Evolutionary conservation across 2,888 invertebrate genomes (phyloP).

Genomic region (Tetramorium bicarinatum): DNA sequence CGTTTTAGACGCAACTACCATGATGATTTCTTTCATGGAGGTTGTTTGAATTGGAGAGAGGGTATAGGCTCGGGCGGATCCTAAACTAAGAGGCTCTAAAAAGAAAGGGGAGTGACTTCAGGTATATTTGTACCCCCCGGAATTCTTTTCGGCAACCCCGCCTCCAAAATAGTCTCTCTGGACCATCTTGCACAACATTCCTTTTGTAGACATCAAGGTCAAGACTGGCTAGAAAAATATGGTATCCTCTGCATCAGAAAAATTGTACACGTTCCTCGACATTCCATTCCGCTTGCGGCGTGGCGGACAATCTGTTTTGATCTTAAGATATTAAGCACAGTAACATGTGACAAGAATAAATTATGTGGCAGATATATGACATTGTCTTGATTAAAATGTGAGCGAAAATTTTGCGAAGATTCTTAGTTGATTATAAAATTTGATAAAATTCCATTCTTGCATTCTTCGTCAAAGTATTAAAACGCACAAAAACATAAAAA

Average conservation of each 20-base stretch:
- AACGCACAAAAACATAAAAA: background rate
- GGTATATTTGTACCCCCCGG: constrained; percentile 73
- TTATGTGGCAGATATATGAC: constrained; percentile 24
- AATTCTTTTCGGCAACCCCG: constrained; percentile 76
- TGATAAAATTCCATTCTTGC: constrained; percentile 1
- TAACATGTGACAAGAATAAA: constrained; percentile 54
- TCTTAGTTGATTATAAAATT: background rate
- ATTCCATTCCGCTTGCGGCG: constrained; percentile 51
- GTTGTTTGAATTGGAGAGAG: constrained; percentile 73
- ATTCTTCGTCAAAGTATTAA: background rate
- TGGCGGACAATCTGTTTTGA: constrained; percentile 52
- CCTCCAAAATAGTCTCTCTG: constrained; percentile 70
- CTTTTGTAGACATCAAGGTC: constrained; percentile 78
- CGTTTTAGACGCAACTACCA: constrained; percentile 74
- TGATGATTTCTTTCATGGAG: constrained; percentile 77
- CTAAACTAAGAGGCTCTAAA: constrained; percentile 72
- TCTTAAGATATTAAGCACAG: constrained; percentile 49
- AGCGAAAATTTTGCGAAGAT: constrained; percentile 13
- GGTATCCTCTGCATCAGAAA: constrained; percentile 35
- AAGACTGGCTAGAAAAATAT: constrained; percentile 73
- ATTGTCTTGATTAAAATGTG: constrained; percentile 12
- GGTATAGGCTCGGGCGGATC: constrained; percentile 66
- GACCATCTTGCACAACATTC: constrained; percentile 71
- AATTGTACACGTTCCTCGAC: constrained; percentile 50
- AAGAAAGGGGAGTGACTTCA: constrained; percentile 82